Percentiles rank a stretch among this genome's conserved stretches.
phyloP scores from a whole-genome alignment of 1,140 invertebrate genomes.

The Leptinotarsa texana region DNA sequence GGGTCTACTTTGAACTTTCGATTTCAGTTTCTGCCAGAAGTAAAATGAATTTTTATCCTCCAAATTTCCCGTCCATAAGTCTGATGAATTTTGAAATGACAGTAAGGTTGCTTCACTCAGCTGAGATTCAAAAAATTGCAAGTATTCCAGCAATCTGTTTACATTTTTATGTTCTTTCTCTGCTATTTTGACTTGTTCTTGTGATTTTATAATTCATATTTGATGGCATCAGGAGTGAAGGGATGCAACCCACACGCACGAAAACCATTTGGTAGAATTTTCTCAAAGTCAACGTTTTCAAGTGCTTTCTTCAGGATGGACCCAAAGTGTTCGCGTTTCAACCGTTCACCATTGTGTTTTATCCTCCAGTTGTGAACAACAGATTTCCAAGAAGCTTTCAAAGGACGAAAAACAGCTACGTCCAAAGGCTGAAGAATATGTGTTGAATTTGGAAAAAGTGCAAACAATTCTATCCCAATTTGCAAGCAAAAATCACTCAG shows the following conservation, averaged over 20 bases:
- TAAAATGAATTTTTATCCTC: background rate
- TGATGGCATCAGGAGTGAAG: conserved; percentile 32
- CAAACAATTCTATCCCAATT: conserved; percentile 40
- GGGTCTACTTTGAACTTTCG: background rate
- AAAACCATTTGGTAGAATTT: conserved; percentile 38
- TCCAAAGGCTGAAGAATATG: conserved; percentile 36
- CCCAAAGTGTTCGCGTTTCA: background rate
- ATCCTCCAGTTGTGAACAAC: conserved; percentile 22
- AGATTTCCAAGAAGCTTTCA: conserved; percentile 29
- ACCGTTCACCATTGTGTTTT: conserved; percentile 1
- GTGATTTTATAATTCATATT: conserved; percentile 12
- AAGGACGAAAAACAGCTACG: conserved; percentile 29
- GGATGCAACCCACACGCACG: conserved; percentile 39
- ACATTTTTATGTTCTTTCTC: conserved; percentile 1
- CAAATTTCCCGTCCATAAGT: background rate
- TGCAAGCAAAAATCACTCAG: conserved; percentile 30
- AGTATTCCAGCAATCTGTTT: background rate
- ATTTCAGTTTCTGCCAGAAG: conserved; percentile 3
- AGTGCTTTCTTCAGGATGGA: background rate
- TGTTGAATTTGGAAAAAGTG: conserved; percentile 31
- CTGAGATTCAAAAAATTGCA: background rate
- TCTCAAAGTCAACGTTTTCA: background rate
- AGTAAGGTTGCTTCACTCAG: background rate
- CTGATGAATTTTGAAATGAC: conserved; percentile 1
- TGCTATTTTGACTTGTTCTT: conserved; percentile 1